Evolutionary conservation across 2,888 invertebrate genomes (phyloP).

Genomic region (Drosophila atripex): DNA sequence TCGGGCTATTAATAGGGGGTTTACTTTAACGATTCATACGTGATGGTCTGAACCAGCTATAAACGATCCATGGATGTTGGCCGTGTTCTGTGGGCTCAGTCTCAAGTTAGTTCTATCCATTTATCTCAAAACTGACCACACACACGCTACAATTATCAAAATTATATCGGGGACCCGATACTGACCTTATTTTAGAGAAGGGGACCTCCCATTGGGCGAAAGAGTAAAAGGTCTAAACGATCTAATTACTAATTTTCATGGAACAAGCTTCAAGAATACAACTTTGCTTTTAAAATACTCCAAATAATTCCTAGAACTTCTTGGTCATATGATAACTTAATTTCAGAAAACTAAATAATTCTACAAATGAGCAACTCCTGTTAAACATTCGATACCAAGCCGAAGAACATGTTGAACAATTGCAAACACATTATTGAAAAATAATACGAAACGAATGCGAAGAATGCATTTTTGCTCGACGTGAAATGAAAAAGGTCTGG

Average conservation of each 20-base stretch:
- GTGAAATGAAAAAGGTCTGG: conserved; percentile 13
- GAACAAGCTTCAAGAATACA: background rate
- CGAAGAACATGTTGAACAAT: conserved; percentile 44
- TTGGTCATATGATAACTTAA: conserved; percentile 23
- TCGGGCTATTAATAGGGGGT: conserved; percentile 47
- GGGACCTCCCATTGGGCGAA: conserved; percentile 5
- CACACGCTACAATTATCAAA: conserved; percentile 12
- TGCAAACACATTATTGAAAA: conserved; percentile 54
- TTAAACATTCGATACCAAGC: conserved; percentile 10
- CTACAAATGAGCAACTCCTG: conserved; percentile 28
- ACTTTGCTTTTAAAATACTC: background rate
- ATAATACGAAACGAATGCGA: conserved; percentile 57
- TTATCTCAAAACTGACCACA: conserved; percentile 18
- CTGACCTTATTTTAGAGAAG: background rate
- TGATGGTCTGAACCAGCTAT: conserved; percentile 18
- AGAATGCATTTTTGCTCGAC: conserved; percentile 19
- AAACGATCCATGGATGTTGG: conserved; percentile 19
- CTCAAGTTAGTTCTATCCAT: background rate
- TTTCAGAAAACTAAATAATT: conserved; percentile 9
- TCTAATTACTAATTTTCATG: background rate
- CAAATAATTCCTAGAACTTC: background rate
- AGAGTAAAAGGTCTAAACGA: background rate
- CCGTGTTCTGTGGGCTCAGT: background rate
- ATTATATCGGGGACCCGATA: conserved; percentile 1
- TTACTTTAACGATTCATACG: conserved; percentile 51